Percentiles rank a stretch among this genome's conserved stretches.
Conservation (phyloP, 2,113 vertebrate genomes). For the Aix galericulata region DNA sequence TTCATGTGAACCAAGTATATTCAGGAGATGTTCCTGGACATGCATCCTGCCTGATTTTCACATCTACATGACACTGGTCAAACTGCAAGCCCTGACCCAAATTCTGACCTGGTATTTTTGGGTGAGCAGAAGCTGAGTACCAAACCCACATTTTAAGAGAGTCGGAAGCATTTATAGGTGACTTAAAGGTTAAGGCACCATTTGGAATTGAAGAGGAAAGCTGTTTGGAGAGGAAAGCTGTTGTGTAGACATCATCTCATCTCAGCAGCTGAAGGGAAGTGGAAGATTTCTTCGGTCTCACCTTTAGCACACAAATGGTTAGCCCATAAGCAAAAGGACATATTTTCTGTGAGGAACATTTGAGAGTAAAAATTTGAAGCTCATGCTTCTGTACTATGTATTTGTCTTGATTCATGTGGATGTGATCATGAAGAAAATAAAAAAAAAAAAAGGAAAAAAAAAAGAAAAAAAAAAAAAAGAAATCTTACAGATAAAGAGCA, state of each 20-base stretch:
- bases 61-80: fast-evolving
- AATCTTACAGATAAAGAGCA: not conserved
- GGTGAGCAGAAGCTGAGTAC: not conserved
- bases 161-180: not conserved
- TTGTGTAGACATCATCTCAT: not conserved
- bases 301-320: not conserved
- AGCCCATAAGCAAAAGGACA: not conserved
- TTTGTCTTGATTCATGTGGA: not conserved
- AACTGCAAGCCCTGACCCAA: not conserved
- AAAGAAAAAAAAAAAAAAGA: not conserved
- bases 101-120: not conserved
- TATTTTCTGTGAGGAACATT: not conserved
- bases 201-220: not conserved
- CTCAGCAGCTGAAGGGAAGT: not conserved
- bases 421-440: not conserved
- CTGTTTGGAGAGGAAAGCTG: not conserved
- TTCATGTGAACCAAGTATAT: not conserved
- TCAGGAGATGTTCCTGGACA: not conserved
- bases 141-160: not conserved
- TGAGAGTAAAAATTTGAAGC: not conserved
- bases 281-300: not conserved
- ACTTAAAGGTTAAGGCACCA: not conserved
- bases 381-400: not conserved
- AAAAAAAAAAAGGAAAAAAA: not conserved
- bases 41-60: not conserved